These are phyloP conservation scores for Cyanistes caeruleus DNA, from an alignment of 2,113 vertebrate genomes.

Conservation along the genomic window DNA sequence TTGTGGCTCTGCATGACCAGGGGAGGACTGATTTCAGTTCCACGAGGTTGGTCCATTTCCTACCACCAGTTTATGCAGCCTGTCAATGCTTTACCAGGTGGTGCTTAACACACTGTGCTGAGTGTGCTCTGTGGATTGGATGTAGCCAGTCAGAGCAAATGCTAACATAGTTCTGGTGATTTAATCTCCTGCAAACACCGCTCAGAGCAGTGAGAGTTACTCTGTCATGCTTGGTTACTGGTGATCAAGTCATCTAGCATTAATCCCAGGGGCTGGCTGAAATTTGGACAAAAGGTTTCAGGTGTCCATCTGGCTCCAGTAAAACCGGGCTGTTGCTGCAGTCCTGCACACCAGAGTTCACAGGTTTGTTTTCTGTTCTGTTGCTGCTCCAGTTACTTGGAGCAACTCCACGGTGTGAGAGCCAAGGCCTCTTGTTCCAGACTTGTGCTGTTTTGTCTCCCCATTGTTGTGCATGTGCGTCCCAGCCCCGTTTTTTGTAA, in stretches of 20 bases:
- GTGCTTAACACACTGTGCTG: not conserved
- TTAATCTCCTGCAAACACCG: not conserved
- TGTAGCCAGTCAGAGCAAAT: not conserved
- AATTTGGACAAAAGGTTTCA: not conserved
- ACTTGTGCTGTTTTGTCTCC: not conserved
- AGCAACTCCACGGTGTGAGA: not conserved
- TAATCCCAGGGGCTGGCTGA: not conserved
- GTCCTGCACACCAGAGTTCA: not conserved
- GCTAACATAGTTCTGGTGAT: not conserved
- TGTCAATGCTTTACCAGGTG: not conserved
- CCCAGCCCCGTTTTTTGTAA: accelerated
- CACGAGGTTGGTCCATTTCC: not conserved
- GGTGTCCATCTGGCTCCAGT: not conserved
- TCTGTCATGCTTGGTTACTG: not conserved
- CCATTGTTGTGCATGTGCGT: not conserved
- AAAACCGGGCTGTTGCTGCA: not conserved
- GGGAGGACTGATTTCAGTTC: not conserved
- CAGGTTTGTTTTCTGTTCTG: not conserved
- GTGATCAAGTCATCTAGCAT: not conserved
- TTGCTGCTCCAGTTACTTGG: not conserved
- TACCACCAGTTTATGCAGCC: not conserved
- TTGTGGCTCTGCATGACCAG: not conserved
- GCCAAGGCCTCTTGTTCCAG: not conserved
- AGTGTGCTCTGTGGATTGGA: not conserved
- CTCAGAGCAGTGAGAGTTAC: not conserved